Conservation (phyloP, 2,113 vertebrate genomes). For the Corythaixoides concolor region DNA sequence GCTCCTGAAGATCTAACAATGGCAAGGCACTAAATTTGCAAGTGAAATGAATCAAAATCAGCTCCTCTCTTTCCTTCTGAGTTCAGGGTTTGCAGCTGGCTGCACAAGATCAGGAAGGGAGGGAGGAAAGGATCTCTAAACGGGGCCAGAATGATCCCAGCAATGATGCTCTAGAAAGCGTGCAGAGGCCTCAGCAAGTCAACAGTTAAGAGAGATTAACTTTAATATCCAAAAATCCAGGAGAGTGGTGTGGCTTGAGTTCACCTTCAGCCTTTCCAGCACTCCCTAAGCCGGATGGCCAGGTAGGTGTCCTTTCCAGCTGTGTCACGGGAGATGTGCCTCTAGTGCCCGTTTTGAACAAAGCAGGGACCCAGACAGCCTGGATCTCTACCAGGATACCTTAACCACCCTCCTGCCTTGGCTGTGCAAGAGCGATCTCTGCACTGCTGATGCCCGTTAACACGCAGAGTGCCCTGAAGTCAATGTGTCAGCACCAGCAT, state of each 20-base stretch:
- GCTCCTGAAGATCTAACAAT: background rate
- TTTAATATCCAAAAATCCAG: background rate
- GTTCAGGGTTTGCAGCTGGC: background rate
- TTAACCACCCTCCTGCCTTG: background rate
- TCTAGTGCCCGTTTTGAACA: accelerated
- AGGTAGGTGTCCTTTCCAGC: background rate
- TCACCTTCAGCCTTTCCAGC: background rate
- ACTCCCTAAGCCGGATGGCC: background rate
- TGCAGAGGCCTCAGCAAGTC: background rate
- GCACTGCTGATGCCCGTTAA: background rate
- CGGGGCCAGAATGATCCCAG: background rate
- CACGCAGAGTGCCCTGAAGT: too few relatives aligned
- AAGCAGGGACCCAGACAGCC: background rate
- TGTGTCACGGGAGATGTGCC: accelerated
- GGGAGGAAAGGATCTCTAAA: background rate
- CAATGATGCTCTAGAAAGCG: background rate
- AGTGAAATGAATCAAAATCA: background rate
- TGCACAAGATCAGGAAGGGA: background rate
- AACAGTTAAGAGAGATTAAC: background rate
- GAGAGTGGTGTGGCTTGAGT: accelerated
- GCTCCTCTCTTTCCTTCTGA: background rate
- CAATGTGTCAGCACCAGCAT: background rate
- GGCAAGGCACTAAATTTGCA: background rate
- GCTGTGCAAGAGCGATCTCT: accelerated
- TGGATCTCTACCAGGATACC: background rate